Conservation (phyloP, 1,140 invertebrate genomes). For the Bombyx mandarina region DNA sequence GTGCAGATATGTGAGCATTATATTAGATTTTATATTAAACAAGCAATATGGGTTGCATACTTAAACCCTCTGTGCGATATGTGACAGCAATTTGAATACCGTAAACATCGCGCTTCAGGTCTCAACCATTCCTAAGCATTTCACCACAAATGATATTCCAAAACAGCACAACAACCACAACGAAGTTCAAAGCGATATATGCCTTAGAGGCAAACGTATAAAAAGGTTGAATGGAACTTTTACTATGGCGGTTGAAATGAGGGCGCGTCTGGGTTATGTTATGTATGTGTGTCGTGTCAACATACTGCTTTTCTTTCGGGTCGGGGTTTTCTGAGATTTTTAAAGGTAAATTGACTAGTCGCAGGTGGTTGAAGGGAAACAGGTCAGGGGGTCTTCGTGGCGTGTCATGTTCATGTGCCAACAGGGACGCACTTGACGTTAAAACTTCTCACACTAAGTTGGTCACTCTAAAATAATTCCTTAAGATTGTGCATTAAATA, state of each 20-base stretch:
- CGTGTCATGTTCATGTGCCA: conserved; percentile 61
- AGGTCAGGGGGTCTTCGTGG: conserved; percentile 54
- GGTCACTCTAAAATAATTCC: too few relatives aligned
- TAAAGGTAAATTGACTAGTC: conserved; percentile 62
- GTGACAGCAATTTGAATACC: conserved; percentile 48
- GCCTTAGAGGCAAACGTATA: conserved; percentile 41
- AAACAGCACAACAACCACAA: conserved; percentile 22
- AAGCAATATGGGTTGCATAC: conserved; percentile 4
- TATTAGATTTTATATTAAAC: conserved; percentile 24
- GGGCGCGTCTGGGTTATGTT: conserved; percentile 42
- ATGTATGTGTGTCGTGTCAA: conserved; percentile 62
- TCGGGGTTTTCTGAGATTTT: conserved; percentile 52
- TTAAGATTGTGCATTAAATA: too few relatives aligned
- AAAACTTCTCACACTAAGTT: too few relatives aligned
- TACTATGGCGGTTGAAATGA: conserved; percentile 38
- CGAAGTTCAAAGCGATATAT: conserved; percentile 30
- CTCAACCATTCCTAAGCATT: conserved; percentile 40
- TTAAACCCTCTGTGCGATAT: conserved; percentile 12
- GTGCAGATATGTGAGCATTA: conserved; percentile 1
- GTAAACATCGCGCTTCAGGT: conserved; percentile 40
- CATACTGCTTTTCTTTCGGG: conserved; percentile 55
- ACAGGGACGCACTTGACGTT: conserved; percentile 27
- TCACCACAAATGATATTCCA: conserved; percentile 17
- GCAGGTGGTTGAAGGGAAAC: conserved; percentile 51
- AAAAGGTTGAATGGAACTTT: conserved; percentile 39